These are phyloP conservation scores for Halictus rubicundus DNA, from an alignment of 1,140 invertebrate species.

Conservation along the genomic window DNA sequence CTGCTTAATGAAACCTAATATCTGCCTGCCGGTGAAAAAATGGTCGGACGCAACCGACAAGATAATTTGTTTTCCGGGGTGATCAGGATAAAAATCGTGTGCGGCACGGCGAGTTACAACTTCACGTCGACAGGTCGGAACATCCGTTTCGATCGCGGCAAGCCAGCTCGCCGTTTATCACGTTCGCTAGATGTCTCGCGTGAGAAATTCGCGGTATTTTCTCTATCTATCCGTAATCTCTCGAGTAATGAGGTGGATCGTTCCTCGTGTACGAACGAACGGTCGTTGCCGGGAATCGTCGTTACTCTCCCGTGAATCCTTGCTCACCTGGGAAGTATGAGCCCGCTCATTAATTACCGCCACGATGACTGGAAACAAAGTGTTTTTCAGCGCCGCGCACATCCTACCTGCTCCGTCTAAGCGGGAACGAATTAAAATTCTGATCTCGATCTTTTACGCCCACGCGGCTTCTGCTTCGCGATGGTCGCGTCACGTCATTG, in stretches of 20 bases:
- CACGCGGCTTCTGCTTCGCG: conserved; percentile 13
- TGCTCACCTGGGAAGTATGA: conserved; percentile 68
- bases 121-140: conserved; percentile 47
- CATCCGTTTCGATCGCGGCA: conserved; percentile 45
- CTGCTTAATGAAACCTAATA: no score
- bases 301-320: conserved; percentile 73
- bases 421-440: conserved; percentile 60
- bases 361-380: conserved; percentile 65
- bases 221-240: conserved; percentile 67
- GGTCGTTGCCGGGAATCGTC: conserved; percentile 67
- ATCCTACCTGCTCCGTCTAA: conserved; percentile 29
- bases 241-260: conserved; percentile 70
- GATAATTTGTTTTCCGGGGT: neutral
- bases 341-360: conserved; percentile 70
- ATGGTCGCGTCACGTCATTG: neutral
- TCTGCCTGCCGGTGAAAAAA: no score
- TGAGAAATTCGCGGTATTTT: conserved; percentile 59
- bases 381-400: conserved; percentile 53
- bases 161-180: conserved; percentile 49
- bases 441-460: conserved; percentile 52
- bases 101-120: conserved; percentile 31
- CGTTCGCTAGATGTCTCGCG: conserved; percentile 40
- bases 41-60: no score
- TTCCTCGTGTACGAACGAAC: conserved; percentile 61
- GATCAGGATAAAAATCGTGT: neutral